Conservation (phyloP, 2,113 vertebrate genomes). For the Illadopsis cleaveri region DNA sequence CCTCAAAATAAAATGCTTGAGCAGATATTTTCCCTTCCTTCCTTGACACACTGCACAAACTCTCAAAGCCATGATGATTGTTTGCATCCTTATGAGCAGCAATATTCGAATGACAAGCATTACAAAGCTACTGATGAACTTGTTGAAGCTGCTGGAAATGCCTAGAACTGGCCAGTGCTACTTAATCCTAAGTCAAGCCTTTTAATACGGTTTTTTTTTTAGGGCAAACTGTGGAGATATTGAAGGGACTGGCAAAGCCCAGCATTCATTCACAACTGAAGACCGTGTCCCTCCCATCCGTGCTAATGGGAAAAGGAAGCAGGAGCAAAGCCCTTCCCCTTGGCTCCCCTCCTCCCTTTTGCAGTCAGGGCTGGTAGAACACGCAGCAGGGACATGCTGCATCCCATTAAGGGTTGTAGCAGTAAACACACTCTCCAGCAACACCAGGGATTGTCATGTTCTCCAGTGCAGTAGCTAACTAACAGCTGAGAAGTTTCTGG, state of each 20-base stretch:
- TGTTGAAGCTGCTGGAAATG: background rate
- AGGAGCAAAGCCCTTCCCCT: background rate
- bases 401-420: background rate
- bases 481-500: slow-evolving; percentile 35
- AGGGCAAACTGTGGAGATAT: background rate
- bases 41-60: background rate
- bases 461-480: background rate
- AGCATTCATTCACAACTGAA: background rate
- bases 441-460: slow-evolving; percentile 33
- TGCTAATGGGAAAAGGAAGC: background rate
- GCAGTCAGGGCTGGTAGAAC: background rate
- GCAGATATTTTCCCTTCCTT: background rate
- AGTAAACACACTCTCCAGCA: slow-evolving; percentile 40
- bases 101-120: background rate
- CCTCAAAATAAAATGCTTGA: background rate
- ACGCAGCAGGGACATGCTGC: slow-evolving; percentile 4
- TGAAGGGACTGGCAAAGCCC: background rate
- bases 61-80: background rate
- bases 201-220: background rate
- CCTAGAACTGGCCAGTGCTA: background rate
- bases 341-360: background rate
- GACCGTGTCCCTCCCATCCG: background rate
- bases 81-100: background rate
- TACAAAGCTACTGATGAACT: background rate
- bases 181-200: background rate